A percentile compares a stretch with the other conserved stretches of the same genome.
phyloP scores from a whole-genome alignment of 2,888 invertebrate species.

The Buathra laborator region DNA sequence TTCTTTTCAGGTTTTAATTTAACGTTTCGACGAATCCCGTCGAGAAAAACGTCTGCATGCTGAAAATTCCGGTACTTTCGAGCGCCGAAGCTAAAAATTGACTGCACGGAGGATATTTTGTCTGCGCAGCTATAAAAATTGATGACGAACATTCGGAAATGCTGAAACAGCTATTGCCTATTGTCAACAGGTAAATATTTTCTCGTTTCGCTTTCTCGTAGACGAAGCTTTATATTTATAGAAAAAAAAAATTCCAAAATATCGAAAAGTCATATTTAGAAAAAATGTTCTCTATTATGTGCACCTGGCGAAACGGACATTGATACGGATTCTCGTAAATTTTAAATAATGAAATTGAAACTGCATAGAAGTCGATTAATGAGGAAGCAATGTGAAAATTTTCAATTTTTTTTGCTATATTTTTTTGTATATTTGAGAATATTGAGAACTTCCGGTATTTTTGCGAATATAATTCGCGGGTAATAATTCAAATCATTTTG shows the following conservation, averaged over 20 bases:
- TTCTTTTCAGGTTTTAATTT: constrained; percentile 36
- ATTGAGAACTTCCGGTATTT: background rate
- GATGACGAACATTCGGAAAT: background rate
- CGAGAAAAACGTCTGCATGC: background rate
- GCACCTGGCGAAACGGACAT: too few species aligned
- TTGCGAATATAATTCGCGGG: background rate
- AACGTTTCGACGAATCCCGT: background rate
- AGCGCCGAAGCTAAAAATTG: background rate
- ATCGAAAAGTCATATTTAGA: too few species aligned
- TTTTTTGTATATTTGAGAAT: too few species aligned
- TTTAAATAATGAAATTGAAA: too few species aligned
- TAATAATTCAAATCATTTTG: constrained; percentile 19
- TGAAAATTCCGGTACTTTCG: background rate
- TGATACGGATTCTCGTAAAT: too few species aligned
- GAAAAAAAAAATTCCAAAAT: background rate
- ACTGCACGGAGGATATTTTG: background rate
- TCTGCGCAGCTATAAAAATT: background rate
- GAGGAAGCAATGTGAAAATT: too few species aligned
- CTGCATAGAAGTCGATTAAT: too few species aligned
- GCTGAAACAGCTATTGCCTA: background rate
- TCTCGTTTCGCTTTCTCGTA: background rate
- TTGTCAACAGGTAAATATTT: constrained; percentile 19
- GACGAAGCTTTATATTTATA: background rate
- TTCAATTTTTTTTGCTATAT: too few species aligned
- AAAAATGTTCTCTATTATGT: too few species aligned